Percentiles rank a stretch among this genome's conserved stretches.
These are phyloP conservation scores for Mystacides longicornis DNA, from an alignment of 2,888 invertebrate genomes.

Conservation along the genomic window DNA sequence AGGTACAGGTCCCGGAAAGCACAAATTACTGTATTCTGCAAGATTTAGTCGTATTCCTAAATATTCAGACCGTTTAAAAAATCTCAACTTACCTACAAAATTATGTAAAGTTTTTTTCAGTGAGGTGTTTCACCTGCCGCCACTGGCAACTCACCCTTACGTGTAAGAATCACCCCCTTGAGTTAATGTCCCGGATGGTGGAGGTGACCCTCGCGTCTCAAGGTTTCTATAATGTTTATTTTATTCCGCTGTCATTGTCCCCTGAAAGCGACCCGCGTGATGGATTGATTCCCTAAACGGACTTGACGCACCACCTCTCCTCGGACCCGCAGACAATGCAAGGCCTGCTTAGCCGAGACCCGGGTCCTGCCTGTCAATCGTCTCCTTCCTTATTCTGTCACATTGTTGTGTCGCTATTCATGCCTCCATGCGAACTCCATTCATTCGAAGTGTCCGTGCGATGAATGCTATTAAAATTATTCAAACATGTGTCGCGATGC, in stretches of 20 bases:
- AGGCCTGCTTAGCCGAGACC: too few species aligned
- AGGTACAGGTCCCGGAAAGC: too few species aligned
- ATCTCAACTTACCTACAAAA: too few species aligned
- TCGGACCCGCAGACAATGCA: too few species aligned
- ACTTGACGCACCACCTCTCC: constrained; percentile 14
- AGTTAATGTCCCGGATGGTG: background rate
- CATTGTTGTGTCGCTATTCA: too few species aligned
- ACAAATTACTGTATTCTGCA: too few species aligned
- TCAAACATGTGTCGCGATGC: background rate
- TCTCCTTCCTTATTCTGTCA: too few species aligned
- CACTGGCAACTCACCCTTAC: constrained; percentile 2
- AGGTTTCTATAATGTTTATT: constrained; percentile 21
- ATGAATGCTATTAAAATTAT: background rate
- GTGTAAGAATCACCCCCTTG: constrained; percentile 4
- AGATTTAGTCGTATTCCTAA: too few species aligned
- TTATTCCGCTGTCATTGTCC: constrained; percentile 22
- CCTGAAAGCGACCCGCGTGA: constrained; percentile 15
- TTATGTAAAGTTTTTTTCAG: background rate
- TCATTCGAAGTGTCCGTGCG: constrained; percentile 22
- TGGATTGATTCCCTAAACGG: constrained; percentile 24
- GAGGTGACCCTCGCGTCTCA: background rate
- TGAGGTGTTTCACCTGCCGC: background rate
- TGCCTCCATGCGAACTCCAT: constrained; percentile 9
- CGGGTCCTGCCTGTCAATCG: too few species aligned
- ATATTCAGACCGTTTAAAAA: too few species aligned